These are phyloP conservation scores for Cheilosia impressa DNA, from an alignment of 2,888 invertebrate species.

Conservation along the genomic window DNA sequence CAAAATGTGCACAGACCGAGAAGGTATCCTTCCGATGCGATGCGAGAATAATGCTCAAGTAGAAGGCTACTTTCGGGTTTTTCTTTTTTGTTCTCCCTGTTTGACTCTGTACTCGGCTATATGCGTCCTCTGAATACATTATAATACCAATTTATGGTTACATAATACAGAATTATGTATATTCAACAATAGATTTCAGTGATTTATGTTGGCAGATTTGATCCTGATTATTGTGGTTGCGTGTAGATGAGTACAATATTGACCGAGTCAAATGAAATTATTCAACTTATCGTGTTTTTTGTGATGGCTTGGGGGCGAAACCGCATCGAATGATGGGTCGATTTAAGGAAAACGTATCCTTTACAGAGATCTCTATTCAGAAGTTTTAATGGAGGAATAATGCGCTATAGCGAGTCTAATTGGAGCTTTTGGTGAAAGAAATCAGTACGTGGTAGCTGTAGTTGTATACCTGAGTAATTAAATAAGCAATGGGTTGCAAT, in stretches of 20 bases:
- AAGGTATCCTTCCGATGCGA: slow-evolving; percentile 27
- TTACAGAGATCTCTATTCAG: no score
- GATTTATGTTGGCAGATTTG: slow-evolving; percentile 69
- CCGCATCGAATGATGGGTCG: not conserved
- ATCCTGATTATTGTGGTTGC: slow-evolving; percentile 53
- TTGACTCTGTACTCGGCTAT: not conserved
- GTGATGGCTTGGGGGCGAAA: slow-evolving; percentile 16
- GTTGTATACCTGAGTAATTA: no score
- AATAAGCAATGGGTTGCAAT: no score
- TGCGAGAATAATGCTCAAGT: slow-evolving; percentile 22
- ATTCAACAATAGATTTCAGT: slow-evolving; percentile 64
- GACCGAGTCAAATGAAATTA: slow-evolving; percentile 68
- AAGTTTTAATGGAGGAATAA: no score
- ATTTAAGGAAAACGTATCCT: not conserved
- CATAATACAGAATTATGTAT: slow-evolving; percentile 9
- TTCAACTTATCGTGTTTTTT: slow-evolving; percentile 54
- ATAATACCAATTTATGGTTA: slow-evolving; percentile 49
- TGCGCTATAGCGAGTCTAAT: no score
- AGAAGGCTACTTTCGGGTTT: slow-evolving; percentile 17
- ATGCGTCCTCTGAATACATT: slow-evolving; percentile 62
- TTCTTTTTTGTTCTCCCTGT: not conserved
- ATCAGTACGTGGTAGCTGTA: no score
- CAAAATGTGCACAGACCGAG: slow-evolving; percentile 53
- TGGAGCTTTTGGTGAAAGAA: no score
- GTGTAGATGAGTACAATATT: slow-evolving; percentile 59